A percentile compares a stretch with the other conserved stretches of the same genome.
Evolutionary conservation across 2,113 vertebrate genomes (phyloP).

Genomic region (Oncorhynchus masou): DNA sequence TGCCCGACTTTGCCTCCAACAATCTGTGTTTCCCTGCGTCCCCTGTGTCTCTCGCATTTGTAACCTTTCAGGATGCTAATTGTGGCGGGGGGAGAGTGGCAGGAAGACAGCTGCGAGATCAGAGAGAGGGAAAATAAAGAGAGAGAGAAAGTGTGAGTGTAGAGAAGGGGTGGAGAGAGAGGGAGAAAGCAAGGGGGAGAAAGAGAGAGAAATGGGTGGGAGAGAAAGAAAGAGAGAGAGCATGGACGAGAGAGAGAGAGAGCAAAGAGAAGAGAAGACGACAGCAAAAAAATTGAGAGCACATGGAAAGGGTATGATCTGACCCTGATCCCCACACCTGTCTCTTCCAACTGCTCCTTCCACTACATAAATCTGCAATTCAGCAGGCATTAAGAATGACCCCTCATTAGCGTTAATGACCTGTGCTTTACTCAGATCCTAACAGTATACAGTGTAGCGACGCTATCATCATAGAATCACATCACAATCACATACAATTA

Average conservation of each 20-base stretch:
- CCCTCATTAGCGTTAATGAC: neutral
- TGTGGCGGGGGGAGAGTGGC: neutral
- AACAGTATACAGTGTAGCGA: neutral
- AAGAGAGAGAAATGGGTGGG: neutral
- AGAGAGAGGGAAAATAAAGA: neutral
- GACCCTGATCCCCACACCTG: too few species aligned
- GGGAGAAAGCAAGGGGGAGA: slow-evolving; percentile 39
- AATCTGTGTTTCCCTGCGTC: slow-evolving; percentile 19
- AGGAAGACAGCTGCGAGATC: neutral
- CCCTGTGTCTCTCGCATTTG: neutral
- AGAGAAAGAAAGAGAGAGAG: neutral
- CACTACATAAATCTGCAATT: neutral
- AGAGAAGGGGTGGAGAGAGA: slow-evolving; percentile 37
- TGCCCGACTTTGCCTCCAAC: slow-evolving; percentile 17
- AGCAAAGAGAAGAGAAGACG: neutral
- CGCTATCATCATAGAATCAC: neutral
- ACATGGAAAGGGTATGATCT: neutral
- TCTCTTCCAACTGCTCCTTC: too few species aligned
- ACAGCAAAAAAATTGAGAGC: neutral
- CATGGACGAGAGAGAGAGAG: too few species aligned
- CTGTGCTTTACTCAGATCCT: neutral
- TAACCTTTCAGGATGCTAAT: slow-evolving; percentile 47
- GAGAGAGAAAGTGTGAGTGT: neutral
- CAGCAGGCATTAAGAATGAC: neutral
- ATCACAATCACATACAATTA: slow-evolving; percentile 2